A percentile compares a stretch with the other conserved stretches of the same genome.
phyloP scores from a whole-genome alignment of 2,888 invertebrate genomes.

The Heliconius sara region DNA sequence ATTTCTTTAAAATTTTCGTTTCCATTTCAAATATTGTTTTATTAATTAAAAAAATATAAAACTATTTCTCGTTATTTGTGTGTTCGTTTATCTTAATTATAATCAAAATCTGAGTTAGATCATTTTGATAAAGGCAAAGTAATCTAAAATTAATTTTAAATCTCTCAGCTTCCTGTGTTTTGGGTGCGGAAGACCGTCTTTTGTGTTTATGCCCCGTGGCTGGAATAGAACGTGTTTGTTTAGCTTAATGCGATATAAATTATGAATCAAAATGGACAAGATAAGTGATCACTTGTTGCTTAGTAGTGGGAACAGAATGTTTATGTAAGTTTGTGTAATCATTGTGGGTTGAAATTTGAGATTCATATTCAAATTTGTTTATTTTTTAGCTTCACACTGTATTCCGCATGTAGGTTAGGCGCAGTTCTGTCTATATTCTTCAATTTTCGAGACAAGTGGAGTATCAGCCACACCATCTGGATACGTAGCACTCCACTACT shows the following conservation, averaged over 20 bases:
- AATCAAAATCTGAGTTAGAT: background rate
- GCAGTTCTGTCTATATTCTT: background rate
- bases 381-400: no score
- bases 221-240: conserved; percentile 7
- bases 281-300: background rate
- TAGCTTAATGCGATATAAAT: conserved; percentile 11
- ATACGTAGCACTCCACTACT: no score
- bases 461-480: no score
- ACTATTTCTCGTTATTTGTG: no score
- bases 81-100: background rate
- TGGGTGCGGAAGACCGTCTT: conserved; percentile 27
- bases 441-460: no score
- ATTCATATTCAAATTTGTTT: no score
- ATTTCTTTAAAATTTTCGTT: background rate
- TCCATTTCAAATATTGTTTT: no score
- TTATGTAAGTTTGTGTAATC: background rate
- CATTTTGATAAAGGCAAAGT: background rate
- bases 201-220: conserved; percentile 9
- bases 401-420: no score
- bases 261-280: background rate
- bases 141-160: conserved; percentile 23
- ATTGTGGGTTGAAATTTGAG: background rate
- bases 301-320: background rate
- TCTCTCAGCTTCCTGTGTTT: conserved; percentile 20
- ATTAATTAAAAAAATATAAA: no score